These are phyloP conservation scores for Disparrhopalites patrizii DNA, from an alignment of 2,888 invertebrate genomes.

Conservation along the genomic window DNA sequence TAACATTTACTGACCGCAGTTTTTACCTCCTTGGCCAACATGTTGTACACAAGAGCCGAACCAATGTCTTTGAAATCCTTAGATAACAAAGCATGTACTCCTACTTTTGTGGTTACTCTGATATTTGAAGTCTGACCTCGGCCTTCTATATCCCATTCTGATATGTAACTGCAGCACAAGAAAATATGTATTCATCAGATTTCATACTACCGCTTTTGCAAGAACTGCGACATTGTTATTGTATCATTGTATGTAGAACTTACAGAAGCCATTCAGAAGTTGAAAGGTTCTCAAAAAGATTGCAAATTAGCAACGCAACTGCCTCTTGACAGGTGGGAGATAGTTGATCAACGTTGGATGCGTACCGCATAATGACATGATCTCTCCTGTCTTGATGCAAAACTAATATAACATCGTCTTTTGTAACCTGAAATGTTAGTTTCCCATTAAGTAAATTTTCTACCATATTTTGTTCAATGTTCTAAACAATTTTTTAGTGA, in stretches of 20 bases:
- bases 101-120: slow-evolving; percentile 83
- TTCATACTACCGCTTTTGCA: not conserved
- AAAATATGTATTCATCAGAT: not conserved
- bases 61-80: slow-evolving; percentile 75
- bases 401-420: slow-evolving; percentile 83
- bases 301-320: slow-evolving; percentile 76
- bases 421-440: slow-evolving; percentile 51
- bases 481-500: too few relatives aligned
- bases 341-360: slow-evolving; percentile 71
- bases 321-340: slow-evolving; percentile 72
- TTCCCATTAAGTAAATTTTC: slow-evolving; percentile 44
- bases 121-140: slow-evolving; percentile 75
- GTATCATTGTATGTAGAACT: slow-evolving; percentile 24
- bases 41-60: slow-evolving; percentile 80
- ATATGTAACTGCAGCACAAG: slow-evolving; percentile 63
- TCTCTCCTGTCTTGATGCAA: slow-evolving; percentile 85
- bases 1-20: slow-evolving; percentile 81
- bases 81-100: slow-evolving; percentile 76
- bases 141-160: slow-evolving; percentile 78
- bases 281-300: slow-evolving; percentile 81
- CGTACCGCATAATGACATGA: slow-evolving; percentile 83
- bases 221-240: not conserved
- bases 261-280: slow-evolving; percentile 83
- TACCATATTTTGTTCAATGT: too few relatives aligned
- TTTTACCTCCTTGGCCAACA: slow-evolving; percentile 64